These are phyloP conservation scores for Ciconia stormi DNA, from an alignment of 2,113 vertebrate species.

Conservation along the genomic window DNA sequence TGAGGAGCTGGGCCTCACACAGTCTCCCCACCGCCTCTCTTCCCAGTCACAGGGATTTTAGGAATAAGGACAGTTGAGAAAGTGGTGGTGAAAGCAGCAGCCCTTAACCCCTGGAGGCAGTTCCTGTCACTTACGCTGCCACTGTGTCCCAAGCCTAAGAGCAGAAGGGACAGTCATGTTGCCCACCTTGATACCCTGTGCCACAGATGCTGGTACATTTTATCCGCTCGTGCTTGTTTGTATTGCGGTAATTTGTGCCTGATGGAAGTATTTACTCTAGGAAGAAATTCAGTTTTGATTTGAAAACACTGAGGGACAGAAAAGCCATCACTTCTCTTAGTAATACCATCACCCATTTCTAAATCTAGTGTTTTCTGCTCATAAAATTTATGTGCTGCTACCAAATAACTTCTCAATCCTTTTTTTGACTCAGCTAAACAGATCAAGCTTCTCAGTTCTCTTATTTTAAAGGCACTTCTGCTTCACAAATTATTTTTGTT, in stretches of 20 bases:
- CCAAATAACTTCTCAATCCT: not conserved
- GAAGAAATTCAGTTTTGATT: not conserved
- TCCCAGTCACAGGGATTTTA: not conserved
- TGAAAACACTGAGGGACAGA: not conserved
- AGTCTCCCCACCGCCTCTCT: not conserved
- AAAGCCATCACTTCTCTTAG: not conserved
- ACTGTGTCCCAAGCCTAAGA: not conserved
- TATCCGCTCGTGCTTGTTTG: fast-evolving
- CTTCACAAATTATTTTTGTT: not conserved
- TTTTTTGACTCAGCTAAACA: not conserved
- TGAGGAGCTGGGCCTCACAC: not conserved
- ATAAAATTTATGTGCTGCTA: not conserved
- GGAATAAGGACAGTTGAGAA: not conserved
- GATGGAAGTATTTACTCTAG: not conserved
- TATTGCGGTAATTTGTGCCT: not conserved
- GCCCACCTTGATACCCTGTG: not conserved
- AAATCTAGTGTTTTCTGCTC: not conserved
- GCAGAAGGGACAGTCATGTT: not conserved
- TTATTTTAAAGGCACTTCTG: not conserved
- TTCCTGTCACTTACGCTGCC: not conserved
- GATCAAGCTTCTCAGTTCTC: not conserved
- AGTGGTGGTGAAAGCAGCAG: not conserved
- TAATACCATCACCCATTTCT: not conserved
- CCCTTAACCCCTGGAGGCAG: not conserved
- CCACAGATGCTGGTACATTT: not conserved